These are phyloP conservation scores for Panzeria rudis DNA, from an alignment of 2,888 invertebrate genomes.

Conservation along the genomic window DNA sequence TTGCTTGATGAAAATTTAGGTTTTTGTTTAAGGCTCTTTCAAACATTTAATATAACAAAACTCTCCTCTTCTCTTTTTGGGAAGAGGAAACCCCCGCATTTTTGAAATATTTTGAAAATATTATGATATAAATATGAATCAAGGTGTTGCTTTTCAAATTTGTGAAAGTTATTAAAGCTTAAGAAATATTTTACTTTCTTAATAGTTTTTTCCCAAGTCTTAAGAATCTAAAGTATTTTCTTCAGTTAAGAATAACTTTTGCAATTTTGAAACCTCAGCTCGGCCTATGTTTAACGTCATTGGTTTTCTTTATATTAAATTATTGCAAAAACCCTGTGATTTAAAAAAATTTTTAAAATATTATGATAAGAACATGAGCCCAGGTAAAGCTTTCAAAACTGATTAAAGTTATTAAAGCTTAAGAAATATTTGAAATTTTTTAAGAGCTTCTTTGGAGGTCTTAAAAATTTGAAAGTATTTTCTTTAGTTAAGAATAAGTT, in stretches of 20 bases:
- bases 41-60: constrained; percentile 54
- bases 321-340: constrained; percentile 35
- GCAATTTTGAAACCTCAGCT: constrained; percentile 13
- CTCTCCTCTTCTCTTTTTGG: not conserved
- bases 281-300: constrained; percentile 2
- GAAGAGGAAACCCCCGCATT: constrained; percentile 24
- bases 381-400: not conserved
- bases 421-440: constrained; percentile 23
- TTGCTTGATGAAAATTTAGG: not conserved
- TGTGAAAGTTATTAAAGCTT: constrained; percentile 14
- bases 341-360: constrained; percentile 55
- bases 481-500: constrained; percentile 28
- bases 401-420: constrained; percentile 25
- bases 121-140: constrained; percentile 25
- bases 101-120: constrained; percentile 55
- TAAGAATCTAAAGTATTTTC: not conserved
- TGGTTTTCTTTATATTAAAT: constrained; percentile 51
- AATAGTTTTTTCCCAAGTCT: not conserved
- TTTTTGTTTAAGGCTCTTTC: constrained; percentile 13
- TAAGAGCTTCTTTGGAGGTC: not conserved
- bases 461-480: not conserved
- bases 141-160: not conserved
- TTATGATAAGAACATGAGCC: constrained; percentile 15
- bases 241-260: constrained; percentile 23
- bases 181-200: constrained; percentile 21